Base-by-base conservation (phyloP, 1,140 invertebrate species). In the Lucilia cuprina region DNA sequence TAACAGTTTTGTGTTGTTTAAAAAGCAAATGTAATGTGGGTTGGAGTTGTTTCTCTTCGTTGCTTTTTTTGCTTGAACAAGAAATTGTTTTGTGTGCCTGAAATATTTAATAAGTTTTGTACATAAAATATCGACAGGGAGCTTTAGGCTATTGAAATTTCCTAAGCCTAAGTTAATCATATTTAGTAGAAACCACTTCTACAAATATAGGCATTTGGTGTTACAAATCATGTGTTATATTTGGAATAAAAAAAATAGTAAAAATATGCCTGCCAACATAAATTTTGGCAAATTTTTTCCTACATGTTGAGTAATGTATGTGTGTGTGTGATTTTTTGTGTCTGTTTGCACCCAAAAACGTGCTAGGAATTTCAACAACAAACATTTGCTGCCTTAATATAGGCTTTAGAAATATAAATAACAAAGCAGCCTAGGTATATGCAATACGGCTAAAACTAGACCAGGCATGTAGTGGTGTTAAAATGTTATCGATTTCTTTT, bases 171-270 rank as follows among this genome's bases (percentile, higher is more conserved):
- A 80, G 77, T 80, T 80, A 80, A 80, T 80, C 41, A 80, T 80
- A 80, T 80, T 80, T 80, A 49, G 77, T n/a, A 12, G 10, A 9
- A 80, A 49, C 77, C 77, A 75, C 74, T 5, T 21, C 55, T 60
- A 5, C 55, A 60, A 60, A 77, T 8, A 41, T 41, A n/a, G 74
- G 34, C 41, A 77, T 80, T 80, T 78, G 75, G 34, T 78, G 35
- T 80, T 80, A 80, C 77, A 80, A 80, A 80, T 80, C 77, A 80
- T 80, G 77, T 80, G 77, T 49, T 49, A 50, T 21, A 41, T 41
- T 5, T n/a, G 77, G 8, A 80, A 80, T 3, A 55, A 12, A 47
- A 80, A 80, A 5, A 19, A 41, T 5, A 41, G 35, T 41, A 41
- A 8, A 41, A 41, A 41, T n/a, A n/a, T n/a, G n/a, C n/a, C n/a